Conservation (phyloP, 2,888 invertebrate species). For the Caenorhabditis wallacei region DNA sequence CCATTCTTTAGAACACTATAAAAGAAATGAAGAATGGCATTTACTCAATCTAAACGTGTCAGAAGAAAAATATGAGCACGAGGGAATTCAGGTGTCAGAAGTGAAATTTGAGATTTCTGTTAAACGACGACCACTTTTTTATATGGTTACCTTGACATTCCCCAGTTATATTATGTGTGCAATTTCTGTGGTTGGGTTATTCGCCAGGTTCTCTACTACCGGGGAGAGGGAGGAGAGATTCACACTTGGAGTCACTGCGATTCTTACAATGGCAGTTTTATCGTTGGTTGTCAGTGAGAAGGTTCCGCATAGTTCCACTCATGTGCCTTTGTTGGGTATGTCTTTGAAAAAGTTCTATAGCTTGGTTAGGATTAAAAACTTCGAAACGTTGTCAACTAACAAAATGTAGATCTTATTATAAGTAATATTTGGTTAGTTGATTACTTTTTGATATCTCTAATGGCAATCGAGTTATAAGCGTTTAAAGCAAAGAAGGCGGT, state of each 20-base stretch:
- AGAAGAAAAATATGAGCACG: slow-evolving; percentile 79
- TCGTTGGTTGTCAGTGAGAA: slow-evolving; percentile 82
- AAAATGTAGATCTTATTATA: too few relatives aligned
- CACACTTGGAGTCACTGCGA: slow-evolving; percentile 81
- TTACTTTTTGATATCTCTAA: too few relatives aligned
- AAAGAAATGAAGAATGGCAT: slow-evolving; percentile 79
- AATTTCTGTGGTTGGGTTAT: slow-evolving; percentile 80
- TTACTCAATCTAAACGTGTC: slow-evolving; percentile 75
- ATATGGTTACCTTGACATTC: slow-evolving; percentile 82
- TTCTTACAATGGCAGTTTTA: slow-evolving; percentile 82
- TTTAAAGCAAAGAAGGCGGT: not conserved
- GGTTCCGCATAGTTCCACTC: slow-evolving; percentile 81
- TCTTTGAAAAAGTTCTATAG: not conserved
- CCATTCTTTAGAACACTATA: slow-evolving; percentile 79
- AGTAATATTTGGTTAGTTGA: too few relatives aligned
- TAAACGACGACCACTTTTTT: slow-evolving; percentile 80
- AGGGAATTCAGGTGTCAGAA: slow-evolving; percentile 80
- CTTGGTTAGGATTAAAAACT: too few relatives aligned
- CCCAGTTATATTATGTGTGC: slow-evolving; percentile 81
- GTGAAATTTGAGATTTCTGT: slow-evolving; percentile 79
- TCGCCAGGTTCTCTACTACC: slow-evolving; percentile 80
- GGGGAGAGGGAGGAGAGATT: slow-evolving; percentile 80
- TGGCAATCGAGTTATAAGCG: too few relatives aligned
- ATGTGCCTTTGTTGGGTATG: slow-evolving; percentile 79
- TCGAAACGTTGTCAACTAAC: too few relatives aligned